A percentile compares a stretch with the other conserved stretches of the same genome.
These are phyloP conservation scores for Ciconia nigra DNA, from an alignment of 2,797 vertebrate species.

Conservation along the genomic window DNA sequence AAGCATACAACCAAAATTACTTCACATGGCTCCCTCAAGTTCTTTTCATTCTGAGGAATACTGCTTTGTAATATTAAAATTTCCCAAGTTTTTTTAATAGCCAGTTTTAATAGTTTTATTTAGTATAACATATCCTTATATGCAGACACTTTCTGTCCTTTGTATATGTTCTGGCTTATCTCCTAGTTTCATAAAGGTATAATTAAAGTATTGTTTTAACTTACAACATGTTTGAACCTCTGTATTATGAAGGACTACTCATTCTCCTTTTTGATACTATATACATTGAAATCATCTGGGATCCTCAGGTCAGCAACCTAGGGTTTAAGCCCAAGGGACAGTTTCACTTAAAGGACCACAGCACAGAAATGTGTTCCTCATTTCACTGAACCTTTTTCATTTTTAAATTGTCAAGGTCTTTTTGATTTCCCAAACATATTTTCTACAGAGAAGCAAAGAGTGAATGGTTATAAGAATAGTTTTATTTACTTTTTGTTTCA, in stretches of 20 bases:
- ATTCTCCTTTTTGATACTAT: neutral
- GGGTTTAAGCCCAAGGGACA: neutral
- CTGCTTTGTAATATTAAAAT: neutral
- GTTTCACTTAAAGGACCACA: neutral
- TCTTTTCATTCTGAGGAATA: neutral
- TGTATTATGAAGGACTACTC: neutral
- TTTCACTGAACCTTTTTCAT: neutral
- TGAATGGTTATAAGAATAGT: neutral
- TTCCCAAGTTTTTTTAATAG: neutral
- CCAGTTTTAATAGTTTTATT: neutral
- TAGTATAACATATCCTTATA: neutral
- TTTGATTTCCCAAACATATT: neutral
- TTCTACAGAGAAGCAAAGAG: neutral
- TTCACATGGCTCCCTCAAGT: neutral
- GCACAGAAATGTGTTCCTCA: neutral
- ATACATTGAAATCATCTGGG: neutral
- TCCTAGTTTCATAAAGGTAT: neutral
- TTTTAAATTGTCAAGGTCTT: neutral
- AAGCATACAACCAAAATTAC: neutral
- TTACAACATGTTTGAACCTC: neutral
- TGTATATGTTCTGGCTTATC: neutral
- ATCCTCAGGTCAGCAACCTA: neutral
- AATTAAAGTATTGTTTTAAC: neutral
- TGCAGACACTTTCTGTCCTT: neutral
- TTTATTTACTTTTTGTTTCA: neutral